These are phyloP conservation scores for Catocala fraxini DNA, from an alignment of 2,888 invertebrate genomes.

Conservation along the genomic window DNA sequence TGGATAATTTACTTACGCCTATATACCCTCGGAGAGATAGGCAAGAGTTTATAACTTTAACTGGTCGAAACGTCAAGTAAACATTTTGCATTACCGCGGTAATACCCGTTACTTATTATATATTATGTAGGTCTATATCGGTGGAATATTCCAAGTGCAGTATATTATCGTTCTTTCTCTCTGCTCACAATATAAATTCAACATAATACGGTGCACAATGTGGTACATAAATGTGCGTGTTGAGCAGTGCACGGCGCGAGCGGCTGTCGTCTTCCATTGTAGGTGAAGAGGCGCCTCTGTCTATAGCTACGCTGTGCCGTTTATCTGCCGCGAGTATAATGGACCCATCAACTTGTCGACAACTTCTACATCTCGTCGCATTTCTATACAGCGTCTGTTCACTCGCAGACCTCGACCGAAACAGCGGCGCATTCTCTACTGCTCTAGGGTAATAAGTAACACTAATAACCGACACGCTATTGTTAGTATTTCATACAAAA, in stretches of 20 bases:
- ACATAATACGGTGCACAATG: not conserved
- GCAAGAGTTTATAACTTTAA: too few relatives aligned
- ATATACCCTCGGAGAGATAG: too few relatives aligned
- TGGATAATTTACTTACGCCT: too few relatives aligned
- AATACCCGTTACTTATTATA: too few relatives aligned
- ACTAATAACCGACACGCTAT: constrained; percentile 4
- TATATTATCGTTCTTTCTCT: too few relatives aligned
- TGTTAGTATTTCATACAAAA: constrained; percentile 15
- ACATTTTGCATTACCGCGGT: too few relatives aligned
- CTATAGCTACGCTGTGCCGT: constrained; percentile 31
- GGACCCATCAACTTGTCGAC: constrained; percentile 50
- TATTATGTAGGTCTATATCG: too few relatives aligned
- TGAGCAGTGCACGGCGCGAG: constrained; percentile 11
- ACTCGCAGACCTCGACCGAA: constrained; percentile 27
- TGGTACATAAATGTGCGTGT: constrained; percentile 22
- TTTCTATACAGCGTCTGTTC: constrained; percentile 32
- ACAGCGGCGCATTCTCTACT: constrained; percentile 19
- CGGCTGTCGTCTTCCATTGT: constrained; percentile 45
- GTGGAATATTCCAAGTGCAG: too few relatives aligned
- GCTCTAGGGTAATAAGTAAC: constrained; percentile 5
- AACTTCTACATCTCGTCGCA: constrained; percentile 37
- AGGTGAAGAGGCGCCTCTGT: constrained; percentile 39
- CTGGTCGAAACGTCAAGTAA: too few relatives aligned
- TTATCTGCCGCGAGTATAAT: constrained; percentile 46
- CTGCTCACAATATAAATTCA: not conserved